Conservation (phyloP, 1,140 invertebrate genomes). For the Lepidurus couesii region DNA sequence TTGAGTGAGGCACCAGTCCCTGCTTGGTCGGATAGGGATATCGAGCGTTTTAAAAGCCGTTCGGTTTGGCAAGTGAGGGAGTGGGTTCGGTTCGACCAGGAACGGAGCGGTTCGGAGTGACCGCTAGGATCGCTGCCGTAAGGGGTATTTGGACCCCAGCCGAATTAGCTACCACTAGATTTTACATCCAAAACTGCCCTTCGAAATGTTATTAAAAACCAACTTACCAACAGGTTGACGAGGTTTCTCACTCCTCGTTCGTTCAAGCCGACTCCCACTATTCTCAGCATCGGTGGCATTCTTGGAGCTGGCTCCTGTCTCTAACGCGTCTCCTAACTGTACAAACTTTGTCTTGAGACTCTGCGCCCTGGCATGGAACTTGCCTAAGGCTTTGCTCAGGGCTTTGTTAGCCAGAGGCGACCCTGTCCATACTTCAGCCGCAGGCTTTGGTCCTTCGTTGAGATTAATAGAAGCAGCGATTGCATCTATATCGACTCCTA, state of each 20-base stretch:
- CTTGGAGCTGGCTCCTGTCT: background rate
- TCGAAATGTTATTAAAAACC: too few relatives aligned
- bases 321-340: slow-evolving; percentile 25
- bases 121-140: too few relatives aligned
- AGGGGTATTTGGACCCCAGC: background rate
- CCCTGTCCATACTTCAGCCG: background rate
- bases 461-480: slow-evolving; percentile 29
- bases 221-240: slow-evolving; percentile 14
- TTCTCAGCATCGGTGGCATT: slow-evolving; percentile 22
- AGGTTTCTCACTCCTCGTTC: background rate
- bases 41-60: too few relatives aligned
- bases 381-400: slow-evolving; percentile 32
- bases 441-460: background rate
- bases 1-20: too few relatives aligned
- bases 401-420: slow-evolving; percentile 28
- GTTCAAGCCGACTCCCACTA: background rate
- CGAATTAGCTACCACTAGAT: background rate
- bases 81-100: too few relatives aligned
- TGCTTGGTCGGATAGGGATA: too few relatives aligned
- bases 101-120: too few relatives aligned
- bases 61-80: too few relatives aligned
- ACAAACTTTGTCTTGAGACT: slow-evolving; percentile 33
- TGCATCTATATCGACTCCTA: slow-evolving; percentile 30
- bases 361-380: slow-evolving; percentile 31
- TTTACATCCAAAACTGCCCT: background rate